Evolutionary conservation across 2,888 invertebrate genomes (phyloP).

Genomic region (Rhimphoctona megacephalus): DNA sequence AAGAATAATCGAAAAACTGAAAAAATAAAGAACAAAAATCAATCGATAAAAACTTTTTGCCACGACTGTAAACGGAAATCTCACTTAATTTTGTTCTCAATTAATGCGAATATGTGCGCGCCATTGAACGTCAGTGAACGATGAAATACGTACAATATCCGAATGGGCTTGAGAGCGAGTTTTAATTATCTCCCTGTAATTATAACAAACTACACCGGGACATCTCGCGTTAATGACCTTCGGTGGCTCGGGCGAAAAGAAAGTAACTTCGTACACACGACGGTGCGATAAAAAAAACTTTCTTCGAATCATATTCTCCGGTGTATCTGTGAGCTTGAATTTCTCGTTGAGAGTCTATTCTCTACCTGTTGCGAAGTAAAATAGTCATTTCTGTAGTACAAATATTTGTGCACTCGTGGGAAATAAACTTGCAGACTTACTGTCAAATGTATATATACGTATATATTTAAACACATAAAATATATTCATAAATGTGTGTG

Average conservation of each 20-base stretch:
- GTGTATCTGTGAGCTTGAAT: background rate
- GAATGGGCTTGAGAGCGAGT: conserved; percentile 11
- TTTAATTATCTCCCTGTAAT: conserved; percentile 48
- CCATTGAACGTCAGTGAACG: background rate
- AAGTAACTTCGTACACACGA: conserved; percentile 71
- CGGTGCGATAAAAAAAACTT: conserved; percentile 74
- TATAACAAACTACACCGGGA: conserved; percentile 26
- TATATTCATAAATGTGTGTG: background rate
- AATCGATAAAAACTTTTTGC: background rate
- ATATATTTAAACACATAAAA: conserved; percentile 46
- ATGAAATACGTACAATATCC: conserved; percentile 33
- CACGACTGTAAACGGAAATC: background rate
- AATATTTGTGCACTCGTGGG: conserved; percentile 47
- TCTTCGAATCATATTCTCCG: conserved; percentile 75
- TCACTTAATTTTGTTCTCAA: background rate
- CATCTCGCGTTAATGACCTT: conserved; percentile 82
- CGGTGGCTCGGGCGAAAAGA: conserved; percentile 77
- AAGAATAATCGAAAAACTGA: background rate
- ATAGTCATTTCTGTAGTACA: conserved; percentile 19
- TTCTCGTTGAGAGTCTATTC: conserved; percentile 21
- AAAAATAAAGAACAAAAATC: background rate
- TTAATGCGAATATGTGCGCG: conserved; percentile 19
- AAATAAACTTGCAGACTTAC: conserved; percentile 43
- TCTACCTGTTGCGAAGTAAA: conserved; percentile 40
- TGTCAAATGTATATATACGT: background rate